These are phyloP conservation scores for Agrochola lychnidis DNA, from an alignment of 2,888 invertebrate genomes.

Conservation along the genomic window DNA sequence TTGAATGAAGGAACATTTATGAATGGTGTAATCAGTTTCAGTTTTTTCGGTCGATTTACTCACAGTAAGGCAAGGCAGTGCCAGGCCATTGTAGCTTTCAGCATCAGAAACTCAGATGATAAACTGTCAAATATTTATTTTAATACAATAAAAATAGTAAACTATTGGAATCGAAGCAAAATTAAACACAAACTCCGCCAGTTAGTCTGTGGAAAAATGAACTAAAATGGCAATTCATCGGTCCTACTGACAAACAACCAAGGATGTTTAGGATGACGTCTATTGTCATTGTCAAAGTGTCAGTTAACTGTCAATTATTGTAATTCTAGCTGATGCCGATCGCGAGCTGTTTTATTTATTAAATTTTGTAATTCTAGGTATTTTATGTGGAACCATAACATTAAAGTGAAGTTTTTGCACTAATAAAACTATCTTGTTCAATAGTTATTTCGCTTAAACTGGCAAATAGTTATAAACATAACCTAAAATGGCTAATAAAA, in stretches of 20 bases:
- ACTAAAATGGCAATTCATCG: background rate
- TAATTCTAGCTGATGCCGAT: background rate
- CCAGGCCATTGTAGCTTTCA: background rate
- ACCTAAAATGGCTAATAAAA: constrained; percentile 82
- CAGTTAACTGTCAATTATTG: constrained; percentile 6
- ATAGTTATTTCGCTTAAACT: background rate
- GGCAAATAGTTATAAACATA: constrained; percentile 61
- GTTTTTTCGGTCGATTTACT: background rate
- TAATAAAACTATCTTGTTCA: background rate
- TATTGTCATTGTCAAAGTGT: constrained; percentile 13
- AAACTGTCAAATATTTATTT: too few relatives aligned
- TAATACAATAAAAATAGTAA: background rate
- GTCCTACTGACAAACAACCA: background rate
- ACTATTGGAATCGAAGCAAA: rapidly evolving
- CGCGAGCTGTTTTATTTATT: background rate
- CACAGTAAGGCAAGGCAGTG: background rate
- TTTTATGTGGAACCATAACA: background rate
- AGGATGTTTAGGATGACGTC: background rate
- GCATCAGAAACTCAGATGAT: background rate
- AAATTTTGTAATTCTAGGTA: background rate
- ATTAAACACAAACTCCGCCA: background rate
- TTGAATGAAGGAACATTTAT: constrained; percentile 22
- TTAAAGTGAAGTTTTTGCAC: constrained; percentile 11
- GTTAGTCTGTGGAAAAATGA: constrained; percentile 18
- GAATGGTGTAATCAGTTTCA: background rate